Evolutionary conservation across 2,797 vertebrate species (phyloP), one percentile per base, ranked within the genome.

Genomic region (Chelidonichthys spinosus): DNA sequence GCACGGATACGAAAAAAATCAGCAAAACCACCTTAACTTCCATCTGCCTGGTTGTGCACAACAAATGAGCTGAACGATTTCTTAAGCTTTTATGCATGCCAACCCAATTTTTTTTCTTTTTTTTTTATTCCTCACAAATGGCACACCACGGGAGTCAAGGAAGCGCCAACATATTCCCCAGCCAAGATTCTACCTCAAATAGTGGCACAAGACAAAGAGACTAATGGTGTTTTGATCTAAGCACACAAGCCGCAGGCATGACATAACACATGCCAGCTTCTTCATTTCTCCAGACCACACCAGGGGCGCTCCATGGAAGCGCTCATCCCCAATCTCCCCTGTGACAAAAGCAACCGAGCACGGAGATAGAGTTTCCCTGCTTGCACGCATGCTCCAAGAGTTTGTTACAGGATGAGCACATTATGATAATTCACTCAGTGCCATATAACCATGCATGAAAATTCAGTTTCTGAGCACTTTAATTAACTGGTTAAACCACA

Each of bases 141-240:
- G 78, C 73, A 79, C 84, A 46, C 85, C 56, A 15, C 52, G n/a
- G 85, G 85, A 91, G 83, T 74, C 64, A 79, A 78, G 74, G 74
- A 84, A 81, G 77, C 74, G 87, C 91, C 90, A 92, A 76, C 55
- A 15, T 72, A 83, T 76, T 92, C 89, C 82, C 79, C 36, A 76
- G 90, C 87, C 90, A 90, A 82, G 84, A 85, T 54, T 82, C 79
- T 73, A 87, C 82, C 82, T 91, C 89, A 86, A 87, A 90, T 78
- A 86, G 84, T 87, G 89, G 89, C 89, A 88, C 81, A 87, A 92
- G 84, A 90, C 89, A 91, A 92, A 93, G 88, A 92, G 90, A 93
- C 90, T 91, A 86, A 92, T 92, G 85, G 86, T 88, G 89, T 92
- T 92, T 92, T 92, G 85, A 92, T 93, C 83, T 85, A 84, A 93